Evolutionary conservation across 2,113 vertebrate genomes (phyloP).

Genomic region (Pteruthius melanotis): DNA sequence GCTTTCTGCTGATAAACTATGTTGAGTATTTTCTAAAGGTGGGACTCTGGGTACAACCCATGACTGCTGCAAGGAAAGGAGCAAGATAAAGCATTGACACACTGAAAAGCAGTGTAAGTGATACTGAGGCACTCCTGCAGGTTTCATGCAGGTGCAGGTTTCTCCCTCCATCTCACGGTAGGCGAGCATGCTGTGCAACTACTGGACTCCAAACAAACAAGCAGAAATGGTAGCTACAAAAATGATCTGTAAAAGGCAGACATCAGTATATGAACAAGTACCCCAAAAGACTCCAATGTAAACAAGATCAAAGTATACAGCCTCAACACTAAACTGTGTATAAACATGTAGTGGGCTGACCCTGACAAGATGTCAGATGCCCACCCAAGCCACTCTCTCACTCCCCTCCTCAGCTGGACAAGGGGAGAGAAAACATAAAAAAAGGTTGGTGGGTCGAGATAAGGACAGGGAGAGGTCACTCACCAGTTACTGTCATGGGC

Average conservation of each 20-base stretch:
- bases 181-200: not conserved
- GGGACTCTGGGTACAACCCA: not conserved
- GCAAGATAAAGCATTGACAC: not conserved
- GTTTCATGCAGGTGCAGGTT: not conserved
- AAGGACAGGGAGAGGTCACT: not conserved
- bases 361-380: not conserved
- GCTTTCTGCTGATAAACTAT: not conserved
- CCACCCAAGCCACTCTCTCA: not conserved
- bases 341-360: not conserved
- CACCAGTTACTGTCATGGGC: accelerated
- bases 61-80: not conserved
- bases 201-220: not conserved
- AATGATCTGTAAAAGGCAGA: not conserved
- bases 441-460: accelerated
- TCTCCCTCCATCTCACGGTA: not conserved
- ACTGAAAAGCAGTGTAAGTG: not conserved
- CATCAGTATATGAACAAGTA: not conserved
- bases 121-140: not conserved
- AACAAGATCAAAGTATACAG: not conserved
- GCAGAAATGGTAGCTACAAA: not conserved
- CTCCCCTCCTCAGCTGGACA: not conserved
- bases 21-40: not conserved
- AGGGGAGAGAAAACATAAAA: not conserved
- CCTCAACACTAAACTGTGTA: not conserved
- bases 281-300: not conserved